Percentiles rank a stretch among this genome's conserved stretches.
Evolutionary conservation across 35 echinoderm and acorn worm species (phyloP).

Genomic region (Ptychodera flava): DNA sequence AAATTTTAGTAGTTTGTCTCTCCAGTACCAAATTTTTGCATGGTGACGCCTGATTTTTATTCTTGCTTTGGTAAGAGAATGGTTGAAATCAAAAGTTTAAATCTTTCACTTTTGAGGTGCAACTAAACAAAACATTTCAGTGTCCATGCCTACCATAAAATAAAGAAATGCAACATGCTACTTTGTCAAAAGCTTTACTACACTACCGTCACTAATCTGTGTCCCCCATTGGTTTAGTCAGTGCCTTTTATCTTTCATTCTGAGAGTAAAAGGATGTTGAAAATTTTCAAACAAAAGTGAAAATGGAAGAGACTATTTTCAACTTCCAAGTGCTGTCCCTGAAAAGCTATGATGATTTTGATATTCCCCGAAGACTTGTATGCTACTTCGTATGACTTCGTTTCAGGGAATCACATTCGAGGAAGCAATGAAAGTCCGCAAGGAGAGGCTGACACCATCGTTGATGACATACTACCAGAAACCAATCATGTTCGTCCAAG

Average conservation of each 20-base stretch:
- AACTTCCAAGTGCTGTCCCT: neutral
- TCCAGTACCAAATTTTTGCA: too few relatives aligned
- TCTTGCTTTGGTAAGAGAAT: too few relatives aligned
- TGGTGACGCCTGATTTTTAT: too few relatives aligned
- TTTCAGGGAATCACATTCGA: slow-evolving; percentile 60
- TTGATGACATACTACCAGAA: slow-evolving; percentile 85
- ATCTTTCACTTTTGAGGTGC: too few relatives aligned
- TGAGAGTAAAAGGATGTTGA: too few relatives aligned
- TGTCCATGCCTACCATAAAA: too few relatives aligned
- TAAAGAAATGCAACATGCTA: too few relatives aligned
- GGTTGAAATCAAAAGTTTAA: too few relatives aligned
- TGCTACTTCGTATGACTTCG: neutral
- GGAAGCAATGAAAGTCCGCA: slow-evolving; percentile 50
- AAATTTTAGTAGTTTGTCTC: too few relatives aligned
- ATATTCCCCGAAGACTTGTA: neutral
- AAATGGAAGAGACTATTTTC: neutral
- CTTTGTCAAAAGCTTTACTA: too few relatives aligned
- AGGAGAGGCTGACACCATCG: slow-evolving; percentile 34
- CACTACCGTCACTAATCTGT: neutral
- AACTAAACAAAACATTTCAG: too few relatives aligned
- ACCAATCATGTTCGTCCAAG: slow-evolving; percentile 74
- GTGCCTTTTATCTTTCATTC: neutral
- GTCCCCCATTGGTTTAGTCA: neutral
- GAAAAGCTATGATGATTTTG: neutral
- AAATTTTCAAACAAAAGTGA: neutral